Percentiles rank a stretch among this genome's conserved stretches.
phyloP scores from a whole-genome alignment of 2,113 vertebrate genomes.

The Megaptera novaeangliae region DNA sequence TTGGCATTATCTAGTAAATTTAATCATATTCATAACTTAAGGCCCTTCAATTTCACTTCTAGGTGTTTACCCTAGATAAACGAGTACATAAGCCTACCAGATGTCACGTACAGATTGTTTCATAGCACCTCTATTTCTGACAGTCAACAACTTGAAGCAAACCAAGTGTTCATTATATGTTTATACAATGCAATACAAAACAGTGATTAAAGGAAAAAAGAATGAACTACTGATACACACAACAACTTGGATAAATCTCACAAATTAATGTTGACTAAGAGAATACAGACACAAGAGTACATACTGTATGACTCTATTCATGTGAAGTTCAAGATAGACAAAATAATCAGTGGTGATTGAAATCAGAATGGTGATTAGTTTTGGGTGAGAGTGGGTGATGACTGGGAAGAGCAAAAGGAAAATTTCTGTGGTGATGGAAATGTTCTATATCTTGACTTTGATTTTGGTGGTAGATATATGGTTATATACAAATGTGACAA shows the following conservation, averaged over 20 bases:
- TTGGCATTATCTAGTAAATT: neutral
- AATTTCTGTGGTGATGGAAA: neutral
- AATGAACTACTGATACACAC: neutral
- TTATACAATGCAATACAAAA: neutral
- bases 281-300: neutral
- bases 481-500: neutral
- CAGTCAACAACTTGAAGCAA: neutral
- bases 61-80: neutral
- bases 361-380: neutral
- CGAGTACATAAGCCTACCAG: neutral
- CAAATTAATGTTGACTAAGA: neutral
- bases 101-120: neutral
- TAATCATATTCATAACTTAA: neutral
- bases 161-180: neutral
- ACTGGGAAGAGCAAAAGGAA: neutral
- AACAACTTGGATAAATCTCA: neutral
- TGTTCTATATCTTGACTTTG: neutral
- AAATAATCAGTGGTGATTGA: neutral
- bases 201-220: neutral
- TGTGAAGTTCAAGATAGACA: neutral
- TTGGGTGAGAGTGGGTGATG: neutral
- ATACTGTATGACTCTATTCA: neutral
- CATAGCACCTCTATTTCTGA: neutral
- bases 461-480: neutral
- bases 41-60: neutral